Base-by-base conservation (phyloP, 2,797 vertebrate species). In the Amazona finschi region DNA sequence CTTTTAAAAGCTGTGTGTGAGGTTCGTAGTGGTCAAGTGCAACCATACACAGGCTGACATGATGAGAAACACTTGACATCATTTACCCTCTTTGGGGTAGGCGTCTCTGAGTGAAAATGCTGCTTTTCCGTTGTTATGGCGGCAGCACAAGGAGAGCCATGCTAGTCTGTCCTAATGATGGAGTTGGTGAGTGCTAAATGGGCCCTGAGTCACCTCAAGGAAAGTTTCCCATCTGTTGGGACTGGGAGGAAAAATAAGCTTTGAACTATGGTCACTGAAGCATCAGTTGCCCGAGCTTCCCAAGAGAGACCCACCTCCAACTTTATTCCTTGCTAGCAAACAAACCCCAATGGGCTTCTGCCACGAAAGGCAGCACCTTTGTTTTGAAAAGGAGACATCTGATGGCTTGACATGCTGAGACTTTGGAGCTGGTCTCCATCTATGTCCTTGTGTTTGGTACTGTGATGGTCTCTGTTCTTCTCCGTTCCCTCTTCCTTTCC, bases 361-460 rank as follows among this genome's bases (percentile, higher is more conserved):
- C 50, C 22, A 3, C 13, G 36, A 73, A 33, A 90, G 21, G 21
- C 57, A 57, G 30, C 7, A 31, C 24, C 16, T 86, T 81, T 53
- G 6, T 16, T 89, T 89, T 82, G 62, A 55, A 36, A 84, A 65
- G 44, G 39, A 84, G 52, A 44, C 10, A 25, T 57, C 50, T 73
- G n/a, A 55, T 66, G 33, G 31, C 38, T 86, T 30, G 17, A 36
- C 11, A 3, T 55, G 33, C 28, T 69, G 41, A 13, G 24, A 55
- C 31, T 5, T 19, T 27, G 36, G 36, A 90, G 36, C 16, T 30
- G 20, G 28, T 87, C 12, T 75, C 39, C 28, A 16, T 62, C 65
- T 31, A 0, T 8, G 14, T 62, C 19, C 22, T 38, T 52, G 12
- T 0, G 0, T 62, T 71, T 65, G 76, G 38, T 30, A 31, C 18